These are phyloP conservation scores for Uropsilus gracilis DNA, from an alignment of 2,113 vertebrate genomes.

Conservation along the genomic window DNA sequence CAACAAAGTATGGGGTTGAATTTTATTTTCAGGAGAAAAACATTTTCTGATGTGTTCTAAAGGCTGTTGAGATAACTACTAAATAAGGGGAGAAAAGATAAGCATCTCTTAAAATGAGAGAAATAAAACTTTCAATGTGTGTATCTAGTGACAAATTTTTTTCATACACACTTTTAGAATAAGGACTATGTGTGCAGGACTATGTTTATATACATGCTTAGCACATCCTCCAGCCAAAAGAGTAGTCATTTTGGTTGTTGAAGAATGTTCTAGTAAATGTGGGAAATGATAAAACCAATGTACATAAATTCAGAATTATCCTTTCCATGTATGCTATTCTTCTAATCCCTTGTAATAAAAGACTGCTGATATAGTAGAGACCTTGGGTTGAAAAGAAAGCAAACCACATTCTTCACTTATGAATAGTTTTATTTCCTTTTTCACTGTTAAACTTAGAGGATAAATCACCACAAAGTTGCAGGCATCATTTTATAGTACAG, in stretches of 20 bases:
- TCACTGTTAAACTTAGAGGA: slow-evolving; percentile 16
- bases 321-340: not conserved
- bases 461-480: slow-evolving; percentile 63
- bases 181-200: not conserved
- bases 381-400: slow-evolving; percentile 35
- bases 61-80: not conserved
- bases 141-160: not conserved
- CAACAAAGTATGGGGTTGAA: not conserved
- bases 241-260: not conserved
- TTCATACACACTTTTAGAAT: not conserved
- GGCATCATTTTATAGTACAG: slow-evolving; percentile 47
- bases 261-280: not conserved
- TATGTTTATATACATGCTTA: not conserved
- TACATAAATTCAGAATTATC: not conserved
- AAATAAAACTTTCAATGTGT: not conserved
- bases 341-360: not conserved
- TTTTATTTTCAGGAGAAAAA: not conserved
- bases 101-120: not conserved
- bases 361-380: not conserved
- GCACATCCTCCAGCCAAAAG: not conserved
- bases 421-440: slow-evolving; percentile 56
- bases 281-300: not conserved
- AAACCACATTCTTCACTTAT: not conserved
- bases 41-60: not conserved
- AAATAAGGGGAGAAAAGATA: not conserved